phyloP scores from a whole-genome alignment of 2,888 invertebrate species.

The Pseudococcus jackbeardsleyi region DNA sequence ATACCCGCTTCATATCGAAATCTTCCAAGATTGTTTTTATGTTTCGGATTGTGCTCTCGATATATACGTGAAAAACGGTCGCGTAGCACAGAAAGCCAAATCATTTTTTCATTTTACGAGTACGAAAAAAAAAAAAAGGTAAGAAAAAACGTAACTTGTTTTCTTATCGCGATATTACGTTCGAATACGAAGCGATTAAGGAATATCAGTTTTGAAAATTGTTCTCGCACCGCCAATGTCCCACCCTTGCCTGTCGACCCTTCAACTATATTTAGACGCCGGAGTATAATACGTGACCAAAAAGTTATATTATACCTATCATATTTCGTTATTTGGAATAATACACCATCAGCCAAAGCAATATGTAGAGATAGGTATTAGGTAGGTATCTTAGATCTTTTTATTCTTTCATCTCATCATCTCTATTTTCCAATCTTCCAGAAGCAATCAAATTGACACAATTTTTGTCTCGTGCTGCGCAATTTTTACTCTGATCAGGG shows the following conservation, averaged over 20 bases:
- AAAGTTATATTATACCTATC: slow-evolving; percentile 24
- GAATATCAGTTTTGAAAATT: slow-evolving; percentile 56
- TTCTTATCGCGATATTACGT: slow-evolving; percentile 47
- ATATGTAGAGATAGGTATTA: too few relatives aligned
- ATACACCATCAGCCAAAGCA: neutral
- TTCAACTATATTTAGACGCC: neutral
- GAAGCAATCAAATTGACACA: neutral
- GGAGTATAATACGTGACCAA: slow-evolving; percentile 16
- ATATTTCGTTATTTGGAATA: neutral
- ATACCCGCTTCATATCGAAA: neutral
- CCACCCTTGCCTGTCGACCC: neutral
- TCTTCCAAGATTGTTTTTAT: slow-evolving; percentile 51
- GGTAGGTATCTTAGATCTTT: too few relatives aligned
- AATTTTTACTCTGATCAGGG: neutral
- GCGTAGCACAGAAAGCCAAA: slow-evolving; percentile 40
- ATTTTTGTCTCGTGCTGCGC: neutral
- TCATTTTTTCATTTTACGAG: slow-evolving; percentile 56
- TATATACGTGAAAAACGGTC: slow-evolving; percentile 39
- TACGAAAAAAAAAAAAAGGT: slow-evolving; percentile 42
- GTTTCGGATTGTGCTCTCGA: slow-evolving; percentile 19
- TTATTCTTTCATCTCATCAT: too few relatives aligned
- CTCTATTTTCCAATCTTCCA: too few relatives aligned
- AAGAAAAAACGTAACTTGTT: slow-evolving; percentile 53
- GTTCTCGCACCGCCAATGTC: neutral
- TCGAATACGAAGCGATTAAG: slow-evolving; percentile 33